These are phyloP conservation scores for Caprella mutica DNA, from an alignment of 2,888 invertebrate species.

Conservation along the genomic window DNA sequence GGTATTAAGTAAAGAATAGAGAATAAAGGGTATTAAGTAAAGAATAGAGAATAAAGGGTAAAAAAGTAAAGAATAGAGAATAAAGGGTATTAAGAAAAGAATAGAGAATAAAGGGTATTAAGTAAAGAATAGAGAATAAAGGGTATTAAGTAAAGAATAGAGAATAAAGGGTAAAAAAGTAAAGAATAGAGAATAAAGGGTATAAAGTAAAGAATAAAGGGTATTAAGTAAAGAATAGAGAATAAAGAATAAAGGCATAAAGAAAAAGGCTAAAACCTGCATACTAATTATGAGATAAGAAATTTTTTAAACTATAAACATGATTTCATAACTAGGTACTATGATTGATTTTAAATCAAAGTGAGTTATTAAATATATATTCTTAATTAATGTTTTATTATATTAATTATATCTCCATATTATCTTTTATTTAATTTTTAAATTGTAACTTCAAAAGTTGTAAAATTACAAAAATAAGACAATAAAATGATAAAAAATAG, in stretches of 20 bases:
- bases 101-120: not conserved
- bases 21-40: no score
- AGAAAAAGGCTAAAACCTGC: not conserved
- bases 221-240: not conserved
- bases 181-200: not conserved
- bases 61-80: no score
- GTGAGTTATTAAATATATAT: constrained; percentile 2
- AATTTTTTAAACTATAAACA: no score
- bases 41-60: no score
- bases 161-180: not conserved
- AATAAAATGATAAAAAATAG: not conserved
- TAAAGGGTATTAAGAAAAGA: no score
- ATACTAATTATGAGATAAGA: no score
- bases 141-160: not conserved
- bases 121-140: not conserved
- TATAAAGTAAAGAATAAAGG: not conserved
- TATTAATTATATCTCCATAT: not conserved
- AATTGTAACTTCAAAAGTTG: not conserved
- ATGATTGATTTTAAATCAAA: not conserved
- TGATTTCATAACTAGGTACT: no score
- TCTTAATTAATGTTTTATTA: not conserved
- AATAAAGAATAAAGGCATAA: not conserved
- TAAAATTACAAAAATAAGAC: constrained; percentile 1
- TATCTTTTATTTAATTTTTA: not conserved
- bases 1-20: no score